Evolutionary conservation across 2,797 vertebrate species (phyloP), one percentile per base, ranked within the genome.

Genomic region (Nasua narica): DNA sequence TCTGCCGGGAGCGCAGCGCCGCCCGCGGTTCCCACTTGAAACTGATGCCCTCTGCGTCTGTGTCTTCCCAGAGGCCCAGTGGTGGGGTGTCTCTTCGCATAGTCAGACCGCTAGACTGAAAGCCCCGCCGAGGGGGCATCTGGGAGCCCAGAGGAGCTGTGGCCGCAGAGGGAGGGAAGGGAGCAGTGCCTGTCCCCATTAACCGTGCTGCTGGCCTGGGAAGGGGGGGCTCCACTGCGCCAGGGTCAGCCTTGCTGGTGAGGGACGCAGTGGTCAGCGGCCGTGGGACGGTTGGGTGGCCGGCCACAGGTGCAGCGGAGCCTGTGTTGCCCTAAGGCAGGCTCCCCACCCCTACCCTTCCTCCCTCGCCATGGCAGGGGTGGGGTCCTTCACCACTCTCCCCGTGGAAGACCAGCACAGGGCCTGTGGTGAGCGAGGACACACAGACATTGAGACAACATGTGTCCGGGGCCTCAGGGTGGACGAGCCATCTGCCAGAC

Each of bases 51-150:
- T 12, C 91, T 0, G 27, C 32, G 15, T 88, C 72, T 90, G 92
- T 92, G 93, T 81, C 96, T 96, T 78, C 95, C 96, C 94, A 94
- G 74, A 92, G 94, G 87, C 95, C 89, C 27, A 60, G 67, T 93
- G 92, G 62, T 1, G 35, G 56, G 35, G 37, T 88, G 60, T 50
- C 9, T 96, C 88, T 89, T 72, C 65, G 97, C 94, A 96, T 76
- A 95, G 79, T 90, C 48, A 2, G 94, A 86, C 77, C 50, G 93
- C 0, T 60, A 56, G 21, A 82, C 67, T 60, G 74, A 90, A 82
- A 2, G 3, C 27, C 29, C 70, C 48, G 7, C 29, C 0, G 0
- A 5, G 21, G 21, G 60, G 2, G 58, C 11, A 0, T 29, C 35
- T 40, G 65, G 79, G 74, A 60, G 32, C 35, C 46, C 18, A 29